Evolutionary conservation across 1,140 invertebrate species (phyloP), one percentile per base, ranked within the genome.

Genomic region (Micrasema longulum): DNA sequence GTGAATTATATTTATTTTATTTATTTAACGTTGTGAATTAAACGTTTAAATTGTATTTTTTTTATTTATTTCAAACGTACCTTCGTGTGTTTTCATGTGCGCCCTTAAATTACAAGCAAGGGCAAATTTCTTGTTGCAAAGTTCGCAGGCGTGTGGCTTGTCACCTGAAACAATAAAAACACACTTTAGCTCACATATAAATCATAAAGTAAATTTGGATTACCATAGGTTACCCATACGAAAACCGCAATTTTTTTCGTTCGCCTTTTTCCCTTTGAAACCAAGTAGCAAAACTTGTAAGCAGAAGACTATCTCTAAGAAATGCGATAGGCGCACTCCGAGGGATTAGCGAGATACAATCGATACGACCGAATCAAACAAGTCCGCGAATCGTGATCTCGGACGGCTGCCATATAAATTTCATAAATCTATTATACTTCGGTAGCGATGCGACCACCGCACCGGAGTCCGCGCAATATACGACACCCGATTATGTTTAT

Each of bases 51-150:
- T n/a, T n/a, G n/a, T n/a, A n/a, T n/a, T n/a, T n/a, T n/a, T n/a
- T n/a, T n/a, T n/a, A n/a, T n/a, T n/a, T n/a, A n/a, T n/a, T n/a
- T n/a, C n/a, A n/a, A 16, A 75, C 76, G 77, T 80, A 85, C 84
- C 83, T 76, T 87, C 90, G 76, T 93, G 92, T 2, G 90, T 93
- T 80, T 91, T 92, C 79, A 91, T 85, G 77, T 93, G 92, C 0
- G 91, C 90, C 71, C 90, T 84, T 67, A 94, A 84, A 80, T 93
- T 94, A 78, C 90, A 92, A 22, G 90, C 88, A 1, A 93, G 81
- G 1, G 91, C 90, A 79, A 94, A 93, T 78, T 89, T 89, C 79
- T 93, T 93, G 48, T 89, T 86, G 79, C 92, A 94, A 1, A 90
- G 79, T 67, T 87, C 84, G 79, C 92, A 94, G 20, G 87, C 86